Evolutionary conservation across 2,113 vertebrate species (phyloP).

Genomic region (Cyanoramphus novaezelandiae): DNA sequence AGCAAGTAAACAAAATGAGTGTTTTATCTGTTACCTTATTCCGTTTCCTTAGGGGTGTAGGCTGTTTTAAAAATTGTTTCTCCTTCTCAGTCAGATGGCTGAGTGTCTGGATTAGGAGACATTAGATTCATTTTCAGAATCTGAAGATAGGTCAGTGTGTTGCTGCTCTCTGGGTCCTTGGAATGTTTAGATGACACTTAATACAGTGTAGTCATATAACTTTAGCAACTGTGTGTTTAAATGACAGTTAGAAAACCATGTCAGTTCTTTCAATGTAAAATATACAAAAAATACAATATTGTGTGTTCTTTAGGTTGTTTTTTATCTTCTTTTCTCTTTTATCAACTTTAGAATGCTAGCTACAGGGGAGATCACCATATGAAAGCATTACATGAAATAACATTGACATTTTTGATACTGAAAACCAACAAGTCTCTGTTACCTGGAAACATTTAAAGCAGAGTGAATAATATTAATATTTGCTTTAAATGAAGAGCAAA

Average conservation of each 20-base stretch:
- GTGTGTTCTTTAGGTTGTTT: background rate
- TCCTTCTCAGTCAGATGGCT: background rate
- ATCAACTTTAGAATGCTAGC: background rate
- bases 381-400: background rate
- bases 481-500: background rate
- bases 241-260: background rate
- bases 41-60: background rate
- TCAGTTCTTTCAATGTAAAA: background rate
- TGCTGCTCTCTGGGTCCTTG: background rate
- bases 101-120: background rate
- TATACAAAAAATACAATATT: background rate
- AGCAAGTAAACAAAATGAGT: background rate
- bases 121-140: background rate
- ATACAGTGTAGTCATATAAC: background rate
- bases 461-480: background rate
- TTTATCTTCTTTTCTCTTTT: background rate
- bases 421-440: background rate
- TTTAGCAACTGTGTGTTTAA: background rate
- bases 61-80: background rate
- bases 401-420: background rate
- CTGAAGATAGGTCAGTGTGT: background rate
- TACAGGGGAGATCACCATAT: background rate
- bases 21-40: background rate
- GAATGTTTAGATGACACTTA: background rate
- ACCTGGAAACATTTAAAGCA: background rate